Evolutionary conservation across 2,888 invertebrate genomes (phyloP), one percentile per base, ranked within the genome.

Genomic region (Sthenelais limicola): DNA sequence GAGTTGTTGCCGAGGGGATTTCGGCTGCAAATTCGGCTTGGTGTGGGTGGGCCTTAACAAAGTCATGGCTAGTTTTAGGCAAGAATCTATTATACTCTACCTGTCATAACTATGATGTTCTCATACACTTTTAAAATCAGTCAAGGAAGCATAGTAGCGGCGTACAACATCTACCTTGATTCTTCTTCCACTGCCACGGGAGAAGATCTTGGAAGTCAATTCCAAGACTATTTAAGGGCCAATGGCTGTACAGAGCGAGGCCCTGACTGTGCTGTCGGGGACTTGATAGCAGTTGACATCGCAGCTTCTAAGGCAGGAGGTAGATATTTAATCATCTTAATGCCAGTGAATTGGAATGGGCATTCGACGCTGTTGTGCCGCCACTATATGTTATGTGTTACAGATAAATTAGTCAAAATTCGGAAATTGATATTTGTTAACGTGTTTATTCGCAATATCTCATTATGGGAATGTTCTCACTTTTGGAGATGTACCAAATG

Each of bases 201-300:
- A 26, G n/a, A 15, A 3, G 43, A 30, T 2, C 3, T 35, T n/a
- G 38, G 7, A 18, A 32, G 12, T 9, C 24, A 30, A 15, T 33
- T 68, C 15, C 18, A 21, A 12, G 24, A 18, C 21, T 33, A 68
- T 52, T 52, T 68, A 30, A 35, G n/a, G 52, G 4, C 21, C 5
- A 26, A 21, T n/a, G 51, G 68, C 21, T 68, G 68, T n/a, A 49
- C 32, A 1, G 7, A 15, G 4, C n/a, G 21, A 3, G 68, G 68
- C 28, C 68, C 68, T 21, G 51, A 28, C 51, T 68, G 68, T 52
- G 18, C n/a, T 9, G 51, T 68, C 4, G 68, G 68, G 1, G 30
- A 28, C 3, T 26, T 68, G 21, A 35, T 68, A 24, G 68, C 33
- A 24, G 68, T 68, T 18, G 33, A 32, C 24, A 4, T 32, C 30